A percentile compares a stretch with the other conserved stretches of the same genome.
phyloP scores from a whole-genome alignment of 2,888 invertebrate species.

The Rugalucina vietnamica region DNA sequence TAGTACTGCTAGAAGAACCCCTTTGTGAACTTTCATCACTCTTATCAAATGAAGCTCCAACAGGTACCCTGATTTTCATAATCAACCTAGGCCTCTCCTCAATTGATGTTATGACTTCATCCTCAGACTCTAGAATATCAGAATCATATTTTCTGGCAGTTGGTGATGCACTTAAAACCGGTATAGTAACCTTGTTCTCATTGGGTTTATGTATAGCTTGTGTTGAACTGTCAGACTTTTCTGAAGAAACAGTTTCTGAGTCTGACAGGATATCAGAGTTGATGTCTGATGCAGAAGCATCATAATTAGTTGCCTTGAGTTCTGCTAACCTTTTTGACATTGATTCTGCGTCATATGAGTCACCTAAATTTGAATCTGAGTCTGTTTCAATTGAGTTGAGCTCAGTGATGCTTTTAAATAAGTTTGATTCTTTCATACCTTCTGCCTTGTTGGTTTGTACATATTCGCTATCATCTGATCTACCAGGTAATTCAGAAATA shows the following conservation, averaged over 20 bases:
- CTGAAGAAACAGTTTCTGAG: not conserved
- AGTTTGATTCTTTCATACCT: conserved; percentile 13
- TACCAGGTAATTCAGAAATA: too few relatives aligned
- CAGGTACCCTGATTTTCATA: not conserved
- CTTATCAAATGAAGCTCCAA: not conserved
- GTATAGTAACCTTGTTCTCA: not conserved
- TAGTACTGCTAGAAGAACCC: not conserved
- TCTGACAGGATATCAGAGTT: not conserved
- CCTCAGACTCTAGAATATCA: not conserved
- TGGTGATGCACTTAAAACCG: not conserved
- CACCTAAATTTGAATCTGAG: conserved; percentile 45
- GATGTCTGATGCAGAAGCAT: not conserved
- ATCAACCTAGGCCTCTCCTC: conserved; percentile 1
- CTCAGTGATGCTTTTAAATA: conserved; percentile 58
- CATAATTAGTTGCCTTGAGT: conserved; percentile 23
- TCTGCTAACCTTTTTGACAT: conserved; percentile 43
- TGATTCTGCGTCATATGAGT: conserved; percentile 35
- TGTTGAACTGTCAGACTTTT: not conserved
- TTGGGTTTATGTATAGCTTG: not conserved
- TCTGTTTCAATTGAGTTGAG: conserved; percentile 58
- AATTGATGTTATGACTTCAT: not conserved
- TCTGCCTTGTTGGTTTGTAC: not conserved
- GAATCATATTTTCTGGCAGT: not conserved
- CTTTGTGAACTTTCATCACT: not conserved
- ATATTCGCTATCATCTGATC: not conserved